Percentiles rank a stretch among this genome's conserved stretches.
Conservation (phyloP, 2,797 vertebrate species). For the Pogoniulus pusillus region DNA sequence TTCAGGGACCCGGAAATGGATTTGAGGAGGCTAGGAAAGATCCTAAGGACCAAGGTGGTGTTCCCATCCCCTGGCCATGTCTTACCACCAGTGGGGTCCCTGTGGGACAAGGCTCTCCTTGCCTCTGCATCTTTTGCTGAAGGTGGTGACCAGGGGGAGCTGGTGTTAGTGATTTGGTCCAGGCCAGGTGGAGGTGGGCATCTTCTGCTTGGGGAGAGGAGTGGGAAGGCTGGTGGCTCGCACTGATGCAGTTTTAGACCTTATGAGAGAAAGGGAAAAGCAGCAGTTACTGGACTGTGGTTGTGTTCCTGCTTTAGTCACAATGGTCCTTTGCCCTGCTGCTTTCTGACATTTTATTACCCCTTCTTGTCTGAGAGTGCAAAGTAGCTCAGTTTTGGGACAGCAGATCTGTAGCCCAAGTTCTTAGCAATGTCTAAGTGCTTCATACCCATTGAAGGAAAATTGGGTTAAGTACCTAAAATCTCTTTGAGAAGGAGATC, state of each 20-base stretch:
- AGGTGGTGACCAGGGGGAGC: not conserved
- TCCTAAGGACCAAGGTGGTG: accelerated
- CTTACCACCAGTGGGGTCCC: accelerated
- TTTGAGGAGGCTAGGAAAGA: not conserved
- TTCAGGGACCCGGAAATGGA: not conserved
- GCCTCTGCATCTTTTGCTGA: not conserved
- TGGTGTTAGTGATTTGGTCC: not conserved
- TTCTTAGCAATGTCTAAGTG: accelerated
- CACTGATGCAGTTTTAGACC: not conserved
- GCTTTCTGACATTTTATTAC: not conserved
- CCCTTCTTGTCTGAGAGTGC: not conserved
- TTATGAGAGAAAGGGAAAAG: not conserved
- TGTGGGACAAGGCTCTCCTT: not conserved
- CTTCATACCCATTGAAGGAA: not conserved
- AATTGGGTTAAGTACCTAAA: not conserved
- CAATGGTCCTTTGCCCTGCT: not conserved
- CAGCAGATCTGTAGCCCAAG: not conserved
- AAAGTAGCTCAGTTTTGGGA: accelerated
- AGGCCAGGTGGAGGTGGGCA: not conserved
- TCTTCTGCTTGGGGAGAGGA: not conserved
- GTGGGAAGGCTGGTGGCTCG: not conserved
- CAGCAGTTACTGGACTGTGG: not conserved
- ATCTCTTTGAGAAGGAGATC: not conserved
- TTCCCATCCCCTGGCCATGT: not conserved
- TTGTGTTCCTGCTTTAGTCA: not conserved